phyloP scores from a whole-genome alignment of 2,113 vertebrate genomes.

The Passer domesticus region DNA sequence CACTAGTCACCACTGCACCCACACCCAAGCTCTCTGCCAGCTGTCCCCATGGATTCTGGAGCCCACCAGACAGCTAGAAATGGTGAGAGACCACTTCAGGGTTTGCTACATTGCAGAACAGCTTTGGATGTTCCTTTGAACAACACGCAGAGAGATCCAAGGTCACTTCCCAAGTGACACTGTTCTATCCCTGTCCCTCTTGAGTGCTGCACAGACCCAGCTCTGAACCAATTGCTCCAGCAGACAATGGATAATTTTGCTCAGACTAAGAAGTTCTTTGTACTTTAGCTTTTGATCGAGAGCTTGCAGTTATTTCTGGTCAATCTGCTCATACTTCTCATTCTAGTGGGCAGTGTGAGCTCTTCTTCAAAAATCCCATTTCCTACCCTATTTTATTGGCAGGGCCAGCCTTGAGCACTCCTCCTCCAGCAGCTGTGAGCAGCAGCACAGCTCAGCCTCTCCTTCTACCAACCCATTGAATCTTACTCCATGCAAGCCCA shows the following conservation, averaged over 20 bases:
- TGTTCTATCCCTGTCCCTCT: background rate
- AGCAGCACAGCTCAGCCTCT: background rate
- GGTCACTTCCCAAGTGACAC: background rate
- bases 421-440: background rate
- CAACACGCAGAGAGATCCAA: background rate
- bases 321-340: background rate
- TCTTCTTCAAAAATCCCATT: background rate
- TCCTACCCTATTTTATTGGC: background rate
- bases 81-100: background rate
- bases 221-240: background rate
- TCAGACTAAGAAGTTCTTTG: conserved; percentile 9
- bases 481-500: background rate
- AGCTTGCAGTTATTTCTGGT: conserved; percentile 31
- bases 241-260: background rate
- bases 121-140: background rate
- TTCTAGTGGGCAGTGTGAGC: background rate
- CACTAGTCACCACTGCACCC: accelerated
- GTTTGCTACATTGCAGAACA: background rate
- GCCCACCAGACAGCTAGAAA: background rate
- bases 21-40: background rate
- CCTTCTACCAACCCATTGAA: background rate
- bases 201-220: background rate
- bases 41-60: background rate
- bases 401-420: background rate
- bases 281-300: conserved; percentile 26